Evolutionary conservation across 2,888 invertebrate species (phyloP), one percentile per base, ranked within the genome.

Genomic region (Gandaritis pyraliata): DNA sequence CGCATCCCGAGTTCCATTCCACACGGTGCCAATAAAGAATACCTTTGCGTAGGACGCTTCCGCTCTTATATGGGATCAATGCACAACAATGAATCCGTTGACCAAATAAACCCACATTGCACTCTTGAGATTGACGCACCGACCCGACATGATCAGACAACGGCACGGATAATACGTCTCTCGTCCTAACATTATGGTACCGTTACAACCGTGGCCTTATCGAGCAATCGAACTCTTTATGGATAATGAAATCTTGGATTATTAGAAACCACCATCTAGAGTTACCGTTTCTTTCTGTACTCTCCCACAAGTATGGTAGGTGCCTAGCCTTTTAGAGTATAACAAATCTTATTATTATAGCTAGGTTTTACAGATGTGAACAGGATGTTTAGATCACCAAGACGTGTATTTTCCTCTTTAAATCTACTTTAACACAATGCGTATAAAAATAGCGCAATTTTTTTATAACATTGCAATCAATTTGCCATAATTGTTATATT

Each of bases 11-110:
- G 77, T 77, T 77, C 72, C 69, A 81, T 82, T 81, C 77, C 77
- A 63, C 70, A 71, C 73, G 71, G 70, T 72, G 74, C 72, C 77
- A 80, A 73, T 71, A 68, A 58, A 66, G 65, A 73, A 75, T 75
- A 75, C 71, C 70, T 74, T 71, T 70, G 81, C 78, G 83, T 83
- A 80, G 80, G 81, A 73, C 65, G 80, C 73, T 82, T 83, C 82
- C 80, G 80, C 69, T 76, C 72, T 68, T 61, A 72, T 68, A 73
- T 73, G 63, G 60, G 74, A 72, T 71, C 68, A 45, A 47, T 55
- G 68, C 69, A 74, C 72, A 65, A 64, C 72, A 75, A 71, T 72
- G 71, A 68, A 61, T 70, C 49, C 65, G 68, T 69, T 70, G 67
- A 73, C 75, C 77, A 78, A 80, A 77, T 74, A 73, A 66, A 65